Evolutionary conservation across 2,113 vertebrate genomes (phyloP).

Genomic region (Glaucidium brasilianum): DNA sequence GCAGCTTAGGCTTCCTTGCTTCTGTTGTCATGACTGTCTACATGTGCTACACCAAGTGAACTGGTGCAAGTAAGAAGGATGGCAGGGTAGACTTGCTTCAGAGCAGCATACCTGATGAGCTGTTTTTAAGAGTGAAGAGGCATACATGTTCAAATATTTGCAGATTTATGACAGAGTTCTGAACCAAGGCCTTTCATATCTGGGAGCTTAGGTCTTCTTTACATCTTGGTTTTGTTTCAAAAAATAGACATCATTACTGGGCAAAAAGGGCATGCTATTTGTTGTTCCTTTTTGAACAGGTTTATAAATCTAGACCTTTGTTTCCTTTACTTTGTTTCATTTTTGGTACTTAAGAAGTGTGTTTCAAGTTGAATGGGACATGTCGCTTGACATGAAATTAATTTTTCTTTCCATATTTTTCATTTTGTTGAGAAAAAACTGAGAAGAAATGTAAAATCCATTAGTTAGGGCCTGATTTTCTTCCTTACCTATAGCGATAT

Average conservation of each 20-base stretch:
- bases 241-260: background rate
- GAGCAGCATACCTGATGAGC: background rate
- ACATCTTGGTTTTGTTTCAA: background rate
- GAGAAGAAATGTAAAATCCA: background rate
- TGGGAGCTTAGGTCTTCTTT: background rate
- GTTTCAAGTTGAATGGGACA: background rate
- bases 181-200: background rate
- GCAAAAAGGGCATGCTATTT: background rate
- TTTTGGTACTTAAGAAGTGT: no score
- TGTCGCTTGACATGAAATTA: background rate
- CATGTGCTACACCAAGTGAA: accelerated
- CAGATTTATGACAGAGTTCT: background rate
- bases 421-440: background rate
- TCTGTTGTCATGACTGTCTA: background rate
- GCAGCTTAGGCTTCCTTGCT: background rate
- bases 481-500: background rate
- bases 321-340: background rate
- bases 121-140: background rate
- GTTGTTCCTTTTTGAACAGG: background rate
- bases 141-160: background rate
- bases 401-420: background rate
- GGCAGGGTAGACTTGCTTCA: background rate
- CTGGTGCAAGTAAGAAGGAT: accelerated
- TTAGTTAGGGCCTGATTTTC: background rate
- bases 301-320: background rate